Conservation (phyloP, 2,888 invertebrate species). For the Morinoia aosen region DNA sequence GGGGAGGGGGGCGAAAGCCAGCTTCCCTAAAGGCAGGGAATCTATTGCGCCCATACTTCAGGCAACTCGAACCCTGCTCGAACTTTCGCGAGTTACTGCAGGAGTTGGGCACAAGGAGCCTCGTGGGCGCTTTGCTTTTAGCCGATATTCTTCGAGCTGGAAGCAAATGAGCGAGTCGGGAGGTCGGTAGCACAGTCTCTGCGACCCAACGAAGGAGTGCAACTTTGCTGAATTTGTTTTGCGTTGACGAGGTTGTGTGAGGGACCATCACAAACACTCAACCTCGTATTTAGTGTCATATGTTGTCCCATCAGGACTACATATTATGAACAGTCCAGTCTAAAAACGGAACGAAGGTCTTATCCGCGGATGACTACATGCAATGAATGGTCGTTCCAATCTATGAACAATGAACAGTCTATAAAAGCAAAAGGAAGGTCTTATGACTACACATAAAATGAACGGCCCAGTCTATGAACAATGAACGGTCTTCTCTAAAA, state of each 20-base stretch:
- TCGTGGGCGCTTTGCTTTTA: conserved; percentile 34
- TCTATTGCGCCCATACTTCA: conserved; percentile 33
- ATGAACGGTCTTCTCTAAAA: not conserved
- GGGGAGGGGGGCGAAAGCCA: not conserved
- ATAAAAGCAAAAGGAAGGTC: not conserved
- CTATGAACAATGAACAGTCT: not conserved
- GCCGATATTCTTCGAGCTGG: conserved; percentile 30
- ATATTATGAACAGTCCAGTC: no score
- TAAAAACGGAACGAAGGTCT: no score
- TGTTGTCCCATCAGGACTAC: no score
- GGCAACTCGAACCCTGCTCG: conserved; percentile 17
- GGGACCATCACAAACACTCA: not conserved
- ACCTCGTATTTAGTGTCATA: no score
- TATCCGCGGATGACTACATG: no score
- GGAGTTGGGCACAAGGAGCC: conserved; percentile 25
- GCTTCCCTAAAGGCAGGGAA: conserved; percentile 24
- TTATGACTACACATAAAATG: no score
- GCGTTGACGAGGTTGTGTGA: not conserved
- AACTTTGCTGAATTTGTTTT: not conserved
- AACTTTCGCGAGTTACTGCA: conserved; percentile 42
- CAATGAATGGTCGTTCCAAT: no score
- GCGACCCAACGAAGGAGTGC: not conserved
- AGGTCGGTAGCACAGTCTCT: not conserved
- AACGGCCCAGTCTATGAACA: no score
- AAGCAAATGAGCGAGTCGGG: conserved; percentile 42